Evolutionary conservation across 2,797 vertebrate genomes (phyloP), one percentile per base, ranked within the genome.

Genomic region (Buphagus erythrorhynchus): DNA sequence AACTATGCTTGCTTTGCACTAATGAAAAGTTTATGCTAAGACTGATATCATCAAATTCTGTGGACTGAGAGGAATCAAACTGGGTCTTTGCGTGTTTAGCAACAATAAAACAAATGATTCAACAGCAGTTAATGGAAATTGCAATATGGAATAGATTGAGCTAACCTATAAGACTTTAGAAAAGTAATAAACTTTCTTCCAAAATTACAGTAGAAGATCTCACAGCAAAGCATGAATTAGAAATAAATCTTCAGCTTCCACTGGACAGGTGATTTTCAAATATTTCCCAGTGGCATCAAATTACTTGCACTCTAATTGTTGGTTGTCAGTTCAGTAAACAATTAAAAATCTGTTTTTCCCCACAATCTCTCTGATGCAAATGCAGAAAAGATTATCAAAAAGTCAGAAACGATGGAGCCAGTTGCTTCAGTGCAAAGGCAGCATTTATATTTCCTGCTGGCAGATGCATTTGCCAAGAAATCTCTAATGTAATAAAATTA

Each of bases 401-500:
- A 96, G 92, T 82, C 93, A 96, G 94, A 97, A 97, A 97, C 29
- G 4, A 96, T 81, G 97, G 85, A 97, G 74, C 51, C 88, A 90
- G 95, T 96, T 97, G 95, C 90, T 91, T 96, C 85, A 80, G 79
- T 91, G 93, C 90, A 98, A 98, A 97, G 81, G 93, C 95, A 96
- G 94, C 96, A 95, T 97, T 98, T 97, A 87, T 97, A 97, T 97
- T 98, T 98, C 97, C 97, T 98, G 96, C 97, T 97, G 96, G 97
- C 96, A 98, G 97, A 98, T 96, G 95, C 91, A 97, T 97, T 98
- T 98, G 96, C 97, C 97, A 98, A 97, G 97, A 98, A 98, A 97
- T 93, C 93, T 97, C 97, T 98, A 97, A 98, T 96, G 95, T 97
- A 98, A 98, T 98, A 98, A 98, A 98, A 98, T 98, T 98, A 98